Evolutionary conservation across 2,888 invertebrate species (phyloP), one percentile per base, ranked within the genome.

Genomic region (Bugulina stolonifera): DNA sequence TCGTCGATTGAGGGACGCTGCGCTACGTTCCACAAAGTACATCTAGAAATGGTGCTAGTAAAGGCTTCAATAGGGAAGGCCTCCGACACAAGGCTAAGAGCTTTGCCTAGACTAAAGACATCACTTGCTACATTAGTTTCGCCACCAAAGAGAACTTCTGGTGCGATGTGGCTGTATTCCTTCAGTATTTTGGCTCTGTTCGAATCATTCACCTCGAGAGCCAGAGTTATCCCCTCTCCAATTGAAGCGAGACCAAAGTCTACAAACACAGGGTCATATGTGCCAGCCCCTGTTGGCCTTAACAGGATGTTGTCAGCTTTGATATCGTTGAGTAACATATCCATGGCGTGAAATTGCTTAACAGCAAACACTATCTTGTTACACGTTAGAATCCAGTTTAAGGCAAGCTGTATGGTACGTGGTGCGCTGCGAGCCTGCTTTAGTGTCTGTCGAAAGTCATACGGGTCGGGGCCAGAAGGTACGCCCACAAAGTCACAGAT

Each of bases 81-180:
- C 10, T 70, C 70, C 2, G 52, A 18, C 2, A 70, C 54, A 10
- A 54, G 32, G 43, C 52, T 52, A 14, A 70, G 32, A 25, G 54
- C 70, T 29, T 70, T 70, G n/a, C 70, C 70, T 22, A 70, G 32
- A 54, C 70, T 70, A 43, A 54, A 70, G 5, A 70, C 29, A 70
- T 70, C 70, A 43, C 70, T 70, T 2, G 29, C 35, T 2, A 32
- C 70, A 25, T 70, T 70, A 10, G 70, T 54, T 25, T 70, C 52
- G 3, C 70, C 70, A 3, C 70, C 70, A 29, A 70, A 70, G 25
- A 70, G 54, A 2, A 70, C 70, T 52, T 70, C 70, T 25, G 70
- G 70, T 3, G 70, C 70, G 35, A 70, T 70, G 54, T 70, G 70
- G 54, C 70, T 70, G 54, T 70, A 70, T 52, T 70, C 70, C 32